Conservation (phyloP, 2,888 invertebrate genomes). For the Lasioglossum calceatum region DNA sequence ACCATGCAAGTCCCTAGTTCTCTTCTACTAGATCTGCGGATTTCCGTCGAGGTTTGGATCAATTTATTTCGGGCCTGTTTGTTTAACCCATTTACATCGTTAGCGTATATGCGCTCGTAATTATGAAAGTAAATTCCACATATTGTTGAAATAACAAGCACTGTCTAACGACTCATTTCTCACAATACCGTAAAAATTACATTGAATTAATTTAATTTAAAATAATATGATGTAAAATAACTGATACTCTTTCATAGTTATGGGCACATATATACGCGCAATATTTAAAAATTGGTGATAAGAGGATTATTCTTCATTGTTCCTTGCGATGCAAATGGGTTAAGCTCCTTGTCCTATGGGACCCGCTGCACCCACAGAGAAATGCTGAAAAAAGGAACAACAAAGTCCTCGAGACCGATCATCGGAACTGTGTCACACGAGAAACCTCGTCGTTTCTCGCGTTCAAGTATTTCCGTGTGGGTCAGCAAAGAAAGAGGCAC, state of each 20-base stretch:
- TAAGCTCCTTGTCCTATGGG: neutral
- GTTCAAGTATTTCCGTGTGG: slow-evolving; percentile 46
- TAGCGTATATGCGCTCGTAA: too few relatives aligned
- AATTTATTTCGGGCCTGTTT: neutral
- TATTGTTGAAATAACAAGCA: too few relatives aligned
- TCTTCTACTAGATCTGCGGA: neutral
- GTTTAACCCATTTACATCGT: neutral
- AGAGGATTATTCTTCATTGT: neutral
- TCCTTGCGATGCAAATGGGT: neutral
- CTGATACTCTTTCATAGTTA: too few relatives aligned
- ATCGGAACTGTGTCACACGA: neutral
- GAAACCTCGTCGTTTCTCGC: neutral
- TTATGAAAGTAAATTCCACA: too few relatives aligned
- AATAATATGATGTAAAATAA: too few relatives aligned
- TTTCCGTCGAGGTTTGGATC: neutral
- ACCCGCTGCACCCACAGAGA: neutral
- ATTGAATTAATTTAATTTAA: too few relatives aligned
- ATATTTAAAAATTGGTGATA: too few relatives aligned
- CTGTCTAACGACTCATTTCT: too few relatives aligned
- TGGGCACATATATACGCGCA: too few relatives aligned
- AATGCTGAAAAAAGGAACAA: neutral
- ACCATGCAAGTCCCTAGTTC: neutral
- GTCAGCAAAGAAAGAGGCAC: slow-evolving; percentile 28
- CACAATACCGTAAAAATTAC: too few relatives aligned
- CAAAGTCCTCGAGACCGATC: neutral